Conservation (phyloP, 2,113 vertebrate species). For the Capreolus pygargus region DNA sequence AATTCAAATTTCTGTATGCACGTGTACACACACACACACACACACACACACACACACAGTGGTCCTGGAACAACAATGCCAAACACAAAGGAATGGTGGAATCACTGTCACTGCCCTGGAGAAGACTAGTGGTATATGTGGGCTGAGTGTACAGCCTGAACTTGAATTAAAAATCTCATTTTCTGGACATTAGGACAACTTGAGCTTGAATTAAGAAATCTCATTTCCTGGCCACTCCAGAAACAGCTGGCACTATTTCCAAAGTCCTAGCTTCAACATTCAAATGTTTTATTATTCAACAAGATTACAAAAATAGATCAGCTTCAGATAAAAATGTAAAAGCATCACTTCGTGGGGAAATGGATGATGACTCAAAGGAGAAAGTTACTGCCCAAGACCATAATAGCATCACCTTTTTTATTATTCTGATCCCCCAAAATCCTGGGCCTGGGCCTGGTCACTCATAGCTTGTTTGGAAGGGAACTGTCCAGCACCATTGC, state of each 20-base stretch:
- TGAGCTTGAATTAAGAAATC: background rate
- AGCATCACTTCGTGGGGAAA: background rate
- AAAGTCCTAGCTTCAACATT: background rate
- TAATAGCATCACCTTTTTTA: background rate
- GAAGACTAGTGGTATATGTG: background rate
- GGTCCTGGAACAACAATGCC: background rate
- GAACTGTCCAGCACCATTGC: slow-evolving; percentile 54
- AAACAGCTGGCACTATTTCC: background rate
- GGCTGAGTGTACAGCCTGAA: background rate
- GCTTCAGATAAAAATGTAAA: background rate
- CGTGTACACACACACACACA: background rate
- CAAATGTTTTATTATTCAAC: background rate
- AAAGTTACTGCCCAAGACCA: background rate
- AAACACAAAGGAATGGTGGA: background rate
- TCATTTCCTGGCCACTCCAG: background rate
- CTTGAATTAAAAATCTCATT: background rate
- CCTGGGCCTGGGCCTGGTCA: background rate
- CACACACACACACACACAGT: background rate
- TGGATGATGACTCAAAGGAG: background rate
- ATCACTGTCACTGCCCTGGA: background rate
- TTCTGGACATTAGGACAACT: background rate
- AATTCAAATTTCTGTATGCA: background rate
- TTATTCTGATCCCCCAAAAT: background rate
- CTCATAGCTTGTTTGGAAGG: background rate
- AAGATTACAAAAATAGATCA: background rate